phyloP scores from a whole-genome alignment of 2,888 invertebrate species.

The Lissonota sp. region DNA sequence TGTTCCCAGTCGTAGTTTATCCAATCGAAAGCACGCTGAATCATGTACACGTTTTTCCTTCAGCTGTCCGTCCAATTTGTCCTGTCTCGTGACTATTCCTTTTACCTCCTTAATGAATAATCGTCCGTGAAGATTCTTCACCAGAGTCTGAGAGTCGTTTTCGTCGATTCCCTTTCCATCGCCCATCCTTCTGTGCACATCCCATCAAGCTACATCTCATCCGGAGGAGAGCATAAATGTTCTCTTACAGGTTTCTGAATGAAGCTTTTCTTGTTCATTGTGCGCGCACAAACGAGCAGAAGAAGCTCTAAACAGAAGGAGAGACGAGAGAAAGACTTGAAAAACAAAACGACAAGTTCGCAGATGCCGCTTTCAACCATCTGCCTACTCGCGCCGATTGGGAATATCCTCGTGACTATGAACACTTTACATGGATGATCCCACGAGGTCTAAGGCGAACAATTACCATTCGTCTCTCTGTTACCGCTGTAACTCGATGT shows the following conservation, averaged over 20 bases:
- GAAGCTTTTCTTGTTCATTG: constrained; percentile 13
- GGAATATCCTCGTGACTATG: constrained; percentile 2
- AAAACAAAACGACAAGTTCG: not conserved
- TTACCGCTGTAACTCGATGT: not conserved
- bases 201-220: constrained; percentile 36
- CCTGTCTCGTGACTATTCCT: not conserved
- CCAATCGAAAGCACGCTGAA: no score
- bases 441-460: constrained; percentile 5
- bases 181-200: constrained; percentile 3
- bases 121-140: constrained; percentile 17
- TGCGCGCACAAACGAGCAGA: not conserved
- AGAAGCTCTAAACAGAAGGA: not conserved
- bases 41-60: not conserved
- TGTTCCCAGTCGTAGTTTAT: no score
- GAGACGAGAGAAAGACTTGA: not conserved
- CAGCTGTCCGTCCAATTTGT: not conserved
- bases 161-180: constrained; percentile 5
- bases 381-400: not conserved
- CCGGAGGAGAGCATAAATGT: constrained; percentile 19
- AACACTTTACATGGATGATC: not conserved
- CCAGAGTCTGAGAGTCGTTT: constrained; percentile 2
- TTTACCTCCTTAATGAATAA: constrained; percentile 49
- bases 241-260: constrained; percentile 15
- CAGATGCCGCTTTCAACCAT: not conserved
- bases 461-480: constrained; percentile 9